Base-by-base conservation (phyloP, 2,888 invertebrate species). In the Cistogaster globosa region DNA sequence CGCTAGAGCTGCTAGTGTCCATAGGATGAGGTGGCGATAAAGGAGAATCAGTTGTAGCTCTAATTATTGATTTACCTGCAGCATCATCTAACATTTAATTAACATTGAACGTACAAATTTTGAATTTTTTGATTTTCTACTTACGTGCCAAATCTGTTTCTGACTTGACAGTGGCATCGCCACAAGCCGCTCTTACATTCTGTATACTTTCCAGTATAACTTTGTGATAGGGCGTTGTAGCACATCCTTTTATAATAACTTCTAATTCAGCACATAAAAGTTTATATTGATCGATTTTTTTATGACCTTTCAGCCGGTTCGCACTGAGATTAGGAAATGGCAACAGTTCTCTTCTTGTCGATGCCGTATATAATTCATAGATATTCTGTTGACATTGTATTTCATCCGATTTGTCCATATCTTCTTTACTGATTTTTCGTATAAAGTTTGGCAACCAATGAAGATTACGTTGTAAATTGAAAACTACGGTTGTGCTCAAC, bases 221-320 rank as follows among this genome's bases (percentile, higher is more conserved):
- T 84, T 95, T 94, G 90, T 98, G 98, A 87, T 95, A 95, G 5
- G 95, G 93, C 0, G 97, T 96, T 72, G 96, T 96, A 36, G 96
- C 94, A 91, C 97, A 96, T 36, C 95, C 95, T 75, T 96, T 95
- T 0, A 98, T 93, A 51, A 98, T 94, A 14, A 95, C 95, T 91
- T 98, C 98, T 65, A 98, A 92, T 91, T 99, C 98, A 42, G 95
- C 94, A 96, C 98, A 99, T 91, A 98, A 94, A 38, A 97, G 94
- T 62, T 97, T 95, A 93, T 98, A 98, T 89, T 98, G 97, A 90
- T 98, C 98, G 88, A 98, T 98, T 86, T 96, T 94, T 26, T 96
- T 95, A 12, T 93, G 93, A 0, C 93, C 93, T 87, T 92, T 92
- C 2, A 91, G 95, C 92, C 96, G 88, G 12, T 87, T 94, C 87